These are phyloP conservation scores for Trachymyrmex cornetzi DNA, from an alignment of 1,140 invertebrate genomes.

Conservation along the genomic window DNA sequence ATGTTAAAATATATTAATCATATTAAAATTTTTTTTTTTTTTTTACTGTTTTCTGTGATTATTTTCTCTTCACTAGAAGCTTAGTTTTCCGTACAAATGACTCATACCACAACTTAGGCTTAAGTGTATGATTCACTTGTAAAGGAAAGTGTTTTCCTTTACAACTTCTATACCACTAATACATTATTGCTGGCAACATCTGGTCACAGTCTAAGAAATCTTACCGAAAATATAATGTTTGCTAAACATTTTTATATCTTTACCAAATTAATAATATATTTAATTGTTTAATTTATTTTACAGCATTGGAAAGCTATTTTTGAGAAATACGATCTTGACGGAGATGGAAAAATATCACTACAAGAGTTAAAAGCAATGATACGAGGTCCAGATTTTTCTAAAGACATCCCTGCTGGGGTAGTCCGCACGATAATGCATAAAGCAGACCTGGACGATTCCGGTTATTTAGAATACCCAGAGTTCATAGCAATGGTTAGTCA, in stretches of 20 bases:
- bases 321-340: constrained; percentile 91
- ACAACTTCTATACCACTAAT: not conserved
- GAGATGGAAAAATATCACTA: constrained; percentile 91
- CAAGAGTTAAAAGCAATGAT: constrained; percentile 90
- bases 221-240: not conserved
- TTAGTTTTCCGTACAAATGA: constrained; percentile 14
- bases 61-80: not conserved
- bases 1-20: not conserved
- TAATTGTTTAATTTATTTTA: constrained; percentile 56
- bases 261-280: not conserved
- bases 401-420: constrained; percentile 91
- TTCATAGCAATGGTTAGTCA: constrained; percentile 91
- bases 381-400: constrained; percentile 88
- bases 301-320: constrained; percentile 86
- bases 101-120: not conserved
- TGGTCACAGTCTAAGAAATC: not conserved
- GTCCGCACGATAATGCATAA: constrained; percentile 90
- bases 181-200: not conserved
- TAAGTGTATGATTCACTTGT: constrained; percentile 18
- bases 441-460: constrained; percentile 91
- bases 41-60: not conserved
- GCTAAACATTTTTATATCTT: not conserved
- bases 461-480: constrained; percentile 92
- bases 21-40: not conserved
- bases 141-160: constrained; percentile 1